Conservation (phyloP, 2,797 vertebrate genomes). For the Arnoldichthys spilopterus region DNA sequence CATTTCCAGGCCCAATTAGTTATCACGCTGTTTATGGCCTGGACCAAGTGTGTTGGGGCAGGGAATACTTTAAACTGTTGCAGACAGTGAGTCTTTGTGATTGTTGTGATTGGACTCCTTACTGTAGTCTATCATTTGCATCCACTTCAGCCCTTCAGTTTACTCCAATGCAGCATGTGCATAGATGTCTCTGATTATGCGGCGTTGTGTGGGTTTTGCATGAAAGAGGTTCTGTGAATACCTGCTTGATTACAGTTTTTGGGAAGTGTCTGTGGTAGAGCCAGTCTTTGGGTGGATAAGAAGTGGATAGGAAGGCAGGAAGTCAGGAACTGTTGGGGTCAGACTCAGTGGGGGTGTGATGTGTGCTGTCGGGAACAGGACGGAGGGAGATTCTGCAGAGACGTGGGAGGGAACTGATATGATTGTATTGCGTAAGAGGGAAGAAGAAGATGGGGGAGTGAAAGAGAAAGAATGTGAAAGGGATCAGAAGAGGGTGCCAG, state of each 20-base stretch:
- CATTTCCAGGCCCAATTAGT: background rate
- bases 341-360: background rate
- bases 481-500: constrained; percentile 1
- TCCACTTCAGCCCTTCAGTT: constrained; percentile 1
- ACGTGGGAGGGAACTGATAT: constrained; percentile 3
- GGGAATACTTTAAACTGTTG: background rate
- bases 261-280: background rate
- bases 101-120: background rate
- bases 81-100: background rate
- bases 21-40: background rate
- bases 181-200: constrained; percentile 21
- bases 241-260: constrained; percentile 18
- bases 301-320: background rate
- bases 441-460: constrained; percentile 20
- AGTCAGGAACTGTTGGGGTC: background rate
- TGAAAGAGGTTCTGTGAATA: constrained; percentile 18
- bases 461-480: constrained; percentile 31
- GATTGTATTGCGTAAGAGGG: constrained; percentile 30
- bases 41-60: background rate
- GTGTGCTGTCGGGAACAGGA: background rate
- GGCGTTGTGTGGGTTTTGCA: background rate
- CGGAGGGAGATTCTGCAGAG: constrained; percentile 25
- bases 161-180: constrained; percentile 18
- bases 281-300: background rate
- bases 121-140: background rate